These are phyloP conservation scores for Esox niger DNA, from an alignment of 2,113 vertebrate genomes.

Conservation along the genomic window DNA sequence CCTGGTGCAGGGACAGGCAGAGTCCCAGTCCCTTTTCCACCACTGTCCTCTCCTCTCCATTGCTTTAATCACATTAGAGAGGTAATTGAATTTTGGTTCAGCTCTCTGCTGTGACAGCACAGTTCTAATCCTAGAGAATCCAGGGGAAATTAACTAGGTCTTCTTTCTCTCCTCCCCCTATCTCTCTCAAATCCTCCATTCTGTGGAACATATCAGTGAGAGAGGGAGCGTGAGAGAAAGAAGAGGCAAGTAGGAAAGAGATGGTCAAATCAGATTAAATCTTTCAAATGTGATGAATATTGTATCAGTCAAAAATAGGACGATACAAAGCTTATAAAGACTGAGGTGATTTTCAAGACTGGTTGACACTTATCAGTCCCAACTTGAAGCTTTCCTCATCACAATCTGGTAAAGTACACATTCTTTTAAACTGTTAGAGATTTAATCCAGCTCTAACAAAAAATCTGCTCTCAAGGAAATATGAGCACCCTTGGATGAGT, in stretches of 20 bases:
- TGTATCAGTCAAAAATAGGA: slow-evolving; percentile 40
- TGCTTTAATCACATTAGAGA: slow-evolving; percentile 18
- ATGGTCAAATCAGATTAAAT: slow-evolving; percentile 51
- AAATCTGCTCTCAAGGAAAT: no score
- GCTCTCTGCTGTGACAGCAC: slow-evolving; percentile 26
- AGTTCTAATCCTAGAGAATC: slow-evolving; percentile 41
- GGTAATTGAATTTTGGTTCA: slow-evolving; percentile 41
- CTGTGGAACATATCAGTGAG: not conserved
- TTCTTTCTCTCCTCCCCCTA: slow-evolving; percentile 1
- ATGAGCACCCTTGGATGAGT: no score
- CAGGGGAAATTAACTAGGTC: slow-evolving; percentile 29
- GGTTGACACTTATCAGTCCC: slow-evolving; percentile 21
- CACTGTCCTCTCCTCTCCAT: slow-evolving; percentile 17
- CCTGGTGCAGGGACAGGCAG: not conserved
- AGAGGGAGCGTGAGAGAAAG: not conserved
- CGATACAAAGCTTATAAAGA: slow-evolving; percentile 30
- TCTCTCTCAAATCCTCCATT: not conserved
- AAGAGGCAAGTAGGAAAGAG: slow-evolving; percentile 1
- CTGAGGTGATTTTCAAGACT: slow-evolving; percentile 31
- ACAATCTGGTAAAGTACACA: no score
- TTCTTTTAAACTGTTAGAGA: no score
- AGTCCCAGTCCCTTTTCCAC: not conserved
- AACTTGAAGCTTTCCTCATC: slow-evolving; percentile 10
- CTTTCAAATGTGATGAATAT: slow-evolving; percentile 47
- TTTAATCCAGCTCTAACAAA: no score